Evolutionary conservation across 2,113 vertebrate genomes (phyloP), one percentile per base, ranked within the genome.

Genomic region (Zosterops japonicus): DNA sequence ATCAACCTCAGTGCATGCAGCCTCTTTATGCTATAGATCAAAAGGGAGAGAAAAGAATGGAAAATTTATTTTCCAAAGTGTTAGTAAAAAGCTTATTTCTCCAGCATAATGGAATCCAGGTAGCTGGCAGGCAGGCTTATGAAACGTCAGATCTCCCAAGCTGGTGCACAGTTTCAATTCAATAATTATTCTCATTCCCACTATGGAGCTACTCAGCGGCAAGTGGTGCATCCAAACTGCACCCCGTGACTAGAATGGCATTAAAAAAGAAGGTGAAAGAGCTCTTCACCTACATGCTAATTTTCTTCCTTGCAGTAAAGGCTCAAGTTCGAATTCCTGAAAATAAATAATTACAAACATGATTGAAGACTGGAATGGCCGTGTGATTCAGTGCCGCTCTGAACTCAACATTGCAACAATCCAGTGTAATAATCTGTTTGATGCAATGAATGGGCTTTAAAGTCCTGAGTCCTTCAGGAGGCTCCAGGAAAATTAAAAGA

Each of bases 341-440:
- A 97, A 97, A 94, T 77, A 96, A 97, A 97, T 95, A 97, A 97
- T 97, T 96, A 94, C 74, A 97, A 97, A 94, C 74, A 60, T 64
- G 95, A 92, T 83, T 92, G 97, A 89, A 93, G 52, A 59, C 49
- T 61, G 75, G 20, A 78, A 90, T 80, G 91, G 79, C 61, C 87
- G 89, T 53, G 67, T 90, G 91, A 96, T 59, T 92, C 92, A 90
- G 65, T 52, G 35, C 55, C 5, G 2, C 23, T 29, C 59, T 83
- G 92, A 93, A 95, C 76, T 67, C 85, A 64, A 59, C 95, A 81
- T 64, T 1, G 14, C 67, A 91, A 88, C 63, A 90, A 76, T 90
- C 78, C 92, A 78, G 71, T 77, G 82, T 94, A 92, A 94, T 96
- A 96, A 97, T 81, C 95, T 97, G 82, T 88, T 49, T 74, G 87